Evolutionary conservation across 2,888 invertebrate species (phyloP).

Genomic region (Orthosia gracilis): DNA sequence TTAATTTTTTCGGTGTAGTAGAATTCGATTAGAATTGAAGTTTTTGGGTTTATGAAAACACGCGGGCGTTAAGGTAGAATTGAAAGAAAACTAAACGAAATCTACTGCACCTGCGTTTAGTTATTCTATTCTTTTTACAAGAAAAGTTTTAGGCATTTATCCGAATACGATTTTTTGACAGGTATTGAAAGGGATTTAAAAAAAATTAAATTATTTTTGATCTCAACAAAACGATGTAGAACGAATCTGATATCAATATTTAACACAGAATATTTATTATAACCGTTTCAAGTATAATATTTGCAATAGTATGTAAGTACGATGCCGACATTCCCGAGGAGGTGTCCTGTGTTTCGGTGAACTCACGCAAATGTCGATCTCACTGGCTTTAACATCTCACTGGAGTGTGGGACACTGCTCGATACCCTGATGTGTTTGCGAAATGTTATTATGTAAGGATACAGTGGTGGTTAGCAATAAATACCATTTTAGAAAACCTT

Average conservation of each 20-base stretch:
- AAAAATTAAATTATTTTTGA: slow-evolving; percentile 1
- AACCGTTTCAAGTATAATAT: slow-evolving; percentile 61
- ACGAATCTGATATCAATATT: slow-evolving; percentile 46
- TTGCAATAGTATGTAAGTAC: slow-evolving; percentile 67
- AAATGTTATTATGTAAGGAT: slow-evolving; percentile 74
- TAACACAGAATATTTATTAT: slow-evolving; percentile 66
- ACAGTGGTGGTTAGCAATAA: slow-evolving; percentile 87
- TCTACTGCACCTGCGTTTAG: slow-evolving; percentile 9
- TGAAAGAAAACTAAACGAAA: slow-evolving; percentile 1
- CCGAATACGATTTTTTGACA: slow-evolving; percentile 36
- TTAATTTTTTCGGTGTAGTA: slow-evolving; percentile 2
- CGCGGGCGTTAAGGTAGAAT: not conserved
- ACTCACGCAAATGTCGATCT: slow-evolving; percentile 77
- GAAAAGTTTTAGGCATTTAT: slow-evolving; percentile 53
- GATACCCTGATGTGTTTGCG: slow-evolving; percentile 44
- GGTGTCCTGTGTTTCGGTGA: slow-evolving; percentile 72
- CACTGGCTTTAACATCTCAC: slow-evolving; percentile 85
- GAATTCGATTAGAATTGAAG: slow-evolving; percentile 9
- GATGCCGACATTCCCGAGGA: slow-evolving; percentile 76
- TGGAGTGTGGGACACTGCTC: slow-evolving; percentile 70
- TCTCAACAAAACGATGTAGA: slow-evolving; percentile 59
- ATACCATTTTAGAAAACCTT: slow-evolving; percentile 77
- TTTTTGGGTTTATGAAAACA: not conserved
- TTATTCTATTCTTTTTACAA: slow-evolving; percentile 27
- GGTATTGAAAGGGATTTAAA: not conserved